Evolutionary conservation across 2,888 invertebrate genomes (phyloP).

Genomic region (Pardosa pseudoannulata): DNA sequence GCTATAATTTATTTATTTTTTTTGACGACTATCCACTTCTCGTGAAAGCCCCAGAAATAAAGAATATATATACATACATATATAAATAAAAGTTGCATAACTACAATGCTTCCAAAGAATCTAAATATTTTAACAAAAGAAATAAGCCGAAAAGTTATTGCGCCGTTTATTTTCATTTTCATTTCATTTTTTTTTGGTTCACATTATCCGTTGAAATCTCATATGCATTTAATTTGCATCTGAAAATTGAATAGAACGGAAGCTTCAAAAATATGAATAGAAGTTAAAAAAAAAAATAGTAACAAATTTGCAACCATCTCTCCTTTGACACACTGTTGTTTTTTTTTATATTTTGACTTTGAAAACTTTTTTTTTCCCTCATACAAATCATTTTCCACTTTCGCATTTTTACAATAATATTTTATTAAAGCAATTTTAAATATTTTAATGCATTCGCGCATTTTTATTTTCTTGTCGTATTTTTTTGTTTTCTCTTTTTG

Average conservation of each 20-base stretch:
- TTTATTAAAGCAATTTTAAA: background rate
- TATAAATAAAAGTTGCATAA: too few species aligned
- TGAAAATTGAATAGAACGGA: background rate
- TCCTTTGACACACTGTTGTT: background rate
- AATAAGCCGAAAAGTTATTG: conserved; percentile 1
- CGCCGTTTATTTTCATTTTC: background rate
- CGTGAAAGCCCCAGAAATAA: too few species aligned
- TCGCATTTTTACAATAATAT: background rate
- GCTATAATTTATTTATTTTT: too few species aligned
- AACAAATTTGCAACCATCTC: background rate
- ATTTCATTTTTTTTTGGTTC: background rate
- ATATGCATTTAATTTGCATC: background rate
- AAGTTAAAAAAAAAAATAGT: background rate
- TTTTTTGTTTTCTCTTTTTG: too few species aligned
- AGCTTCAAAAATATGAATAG: background rate
- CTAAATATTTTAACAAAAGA: conserved; percentile 8
- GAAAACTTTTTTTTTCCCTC: too few species aligned
- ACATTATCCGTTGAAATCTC: background rate
- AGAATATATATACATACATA: too few species aligned
- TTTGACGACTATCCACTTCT: too few species aligned
- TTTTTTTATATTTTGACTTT: too few species aligned
- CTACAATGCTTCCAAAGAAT: background rate
- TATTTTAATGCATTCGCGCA: background rate
- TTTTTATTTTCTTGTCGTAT: too few species aligned
- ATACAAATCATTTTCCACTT: background rate